These are phyloP conservation scores for Diabrotica undecimpunctata DNA, from an alignment of 1,140 invertebrate genomes.

Conservation along the genomic window DNA sequence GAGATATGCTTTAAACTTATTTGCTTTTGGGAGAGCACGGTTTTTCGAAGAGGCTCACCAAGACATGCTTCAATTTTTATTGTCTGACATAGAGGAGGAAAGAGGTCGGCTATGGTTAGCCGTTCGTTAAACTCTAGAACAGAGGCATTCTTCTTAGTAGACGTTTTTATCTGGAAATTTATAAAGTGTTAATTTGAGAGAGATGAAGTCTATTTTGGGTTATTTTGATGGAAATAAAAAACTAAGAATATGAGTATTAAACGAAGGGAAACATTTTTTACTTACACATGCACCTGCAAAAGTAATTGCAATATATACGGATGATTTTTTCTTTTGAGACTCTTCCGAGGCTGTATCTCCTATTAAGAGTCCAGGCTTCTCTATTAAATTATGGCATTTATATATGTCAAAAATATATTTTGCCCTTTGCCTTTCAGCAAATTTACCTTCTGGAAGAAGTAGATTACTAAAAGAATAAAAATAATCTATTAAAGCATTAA, in stretches of 20 bases:
- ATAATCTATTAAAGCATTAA: neutral
- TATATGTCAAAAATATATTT: conserved; percentile 63
- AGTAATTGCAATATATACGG: conserved; percentile 40
- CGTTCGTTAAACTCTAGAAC: conserved; percentile 50
- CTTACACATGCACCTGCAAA: conserved; percentile 49
- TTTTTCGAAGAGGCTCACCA: conserved; percentile 21
- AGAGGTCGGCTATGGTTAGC: conserved; percentile 51
- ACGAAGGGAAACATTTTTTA: conserved; percentile 3
- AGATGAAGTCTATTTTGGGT: too few species aligned
- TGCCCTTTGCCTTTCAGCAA: conserved; percentile 58
- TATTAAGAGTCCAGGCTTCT: conserved; percentile 55
- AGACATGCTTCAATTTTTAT: conserved; percentile 48
- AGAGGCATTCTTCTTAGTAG: conserved; percentile 41
- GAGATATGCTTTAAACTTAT: conserved; percentile 47
- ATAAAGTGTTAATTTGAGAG: neutral
- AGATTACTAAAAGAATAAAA: conserved; percentile 58
- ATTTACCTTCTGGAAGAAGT: conserved; percentile 61
- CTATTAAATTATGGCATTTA: conserved; percentile 61
- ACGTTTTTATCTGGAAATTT: conserved; percentile 45
- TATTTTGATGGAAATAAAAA: too few species aligned
- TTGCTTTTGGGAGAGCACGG: conserved; percentile 29
- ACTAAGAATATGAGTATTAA: too few species aligned
- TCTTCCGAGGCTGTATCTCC: conserved; percentile 57
- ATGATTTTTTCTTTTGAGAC: conserved; percentile 17
- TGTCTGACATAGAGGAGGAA: conserved; percentile 50